Evolutionary conservation across 2,797 vertebrate genomes (phyloP), one percentile per base, ranked within the genome.

Genomic region (Pipistrellus kuhlii): DNA sequence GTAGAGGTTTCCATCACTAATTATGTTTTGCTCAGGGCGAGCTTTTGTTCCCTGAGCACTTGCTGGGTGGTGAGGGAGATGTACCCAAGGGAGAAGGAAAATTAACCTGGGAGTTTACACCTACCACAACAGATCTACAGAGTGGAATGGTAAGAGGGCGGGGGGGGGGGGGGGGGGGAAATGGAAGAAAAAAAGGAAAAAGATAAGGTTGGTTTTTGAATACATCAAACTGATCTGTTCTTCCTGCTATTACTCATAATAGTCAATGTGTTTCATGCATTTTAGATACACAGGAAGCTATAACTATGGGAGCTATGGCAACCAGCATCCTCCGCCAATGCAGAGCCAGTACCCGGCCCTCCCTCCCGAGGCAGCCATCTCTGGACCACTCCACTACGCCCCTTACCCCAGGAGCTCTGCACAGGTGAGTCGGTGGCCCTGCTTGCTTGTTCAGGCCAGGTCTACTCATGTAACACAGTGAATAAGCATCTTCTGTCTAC

Each of bases 301-400:
- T 98, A 99, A 99, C 98, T 99, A 99, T 2, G 98, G 99, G 97
- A 99, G 98, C 98, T 99, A 99, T 53, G 97, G 99, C 98, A 99
- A 99, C 98, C 99, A 99, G 98, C 99, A 99, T 82, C 98, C 99
- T 55, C 99, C 99, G 94, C 98, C 99, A 66, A 99, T 99, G 97
- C 99, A 99, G 98, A 99, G 98, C 97, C 99, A 99, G 97, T 99
- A 99, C 96, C 99, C 99, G 3, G 98, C 99, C 97, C 98, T 99
- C 95, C 98, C 99, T 87, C 99, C 99, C 0, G 99, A 99, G 85
- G 97, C 99, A 10, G 98, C 99, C 59, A 98, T 99, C 97, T 98
- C 99, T 27, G 98, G 98, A 71, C 99, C 99, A 1, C 99, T 99
- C 95, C 99, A 99, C 98, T 99, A 99, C 96, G 98, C 99, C 18